Base-by-base conservation (phyloP, 2,888 invertebrate genomes). In the Ophioninae sp. region DNA sequence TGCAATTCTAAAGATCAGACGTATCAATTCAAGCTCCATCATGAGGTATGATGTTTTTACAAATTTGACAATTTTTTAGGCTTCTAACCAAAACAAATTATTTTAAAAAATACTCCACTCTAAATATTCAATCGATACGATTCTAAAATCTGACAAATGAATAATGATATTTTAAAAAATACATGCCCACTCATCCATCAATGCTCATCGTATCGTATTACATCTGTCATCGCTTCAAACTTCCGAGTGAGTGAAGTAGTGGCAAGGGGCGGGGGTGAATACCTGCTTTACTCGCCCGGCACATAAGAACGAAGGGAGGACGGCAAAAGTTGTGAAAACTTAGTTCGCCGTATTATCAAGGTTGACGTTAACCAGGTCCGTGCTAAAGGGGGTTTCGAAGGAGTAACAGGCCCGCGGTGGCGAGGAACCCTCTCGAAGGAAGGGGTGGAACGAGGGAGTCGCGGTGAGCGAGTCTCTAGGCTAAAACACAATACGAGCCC, bases 301-400 rank as follows among this genome's bases (percentile, higher is more conserved):
- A 13, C 8, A 30, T 72, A 67, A 71, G 67, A 81, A 75, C 58
- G 79, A 73, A 82, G 81, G 84, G 76, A 79, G 79, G 82, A 82
- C 72, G 73, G 72, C 59, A 82, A 81, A 82, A 84, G 84, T 84
- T 84, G 64, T 39, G 82, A 77, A 82, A 84, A 79, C 76, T 84
- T 84, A 68, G 64, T n/a, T 64, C 41, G 71, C 72, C 73, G 51
- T 61, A 61, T 67, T 59, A 71, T 80, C 86, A 82, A 79, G 76
- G 84, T 84, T 84, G 82, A 79, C 82, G 82, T 79, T 78, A 51
- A 67, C 69, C 56, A 65, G 39, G n/a, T 69, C 30, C 63, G 84
- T 39, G 73, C 63, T 64, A 44, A 39, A 23, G 23, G 37, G 68
- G 74, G 61, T 51, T 6, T 58, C 44, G 68, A 41, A 59, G 68